A percentile compares a stretch with the other conserved stretches of the same genome.
phyloP scores from a whole-genome alignment of 2,888 invertebrate genomes.

The Apotomis capreana region DNA sequence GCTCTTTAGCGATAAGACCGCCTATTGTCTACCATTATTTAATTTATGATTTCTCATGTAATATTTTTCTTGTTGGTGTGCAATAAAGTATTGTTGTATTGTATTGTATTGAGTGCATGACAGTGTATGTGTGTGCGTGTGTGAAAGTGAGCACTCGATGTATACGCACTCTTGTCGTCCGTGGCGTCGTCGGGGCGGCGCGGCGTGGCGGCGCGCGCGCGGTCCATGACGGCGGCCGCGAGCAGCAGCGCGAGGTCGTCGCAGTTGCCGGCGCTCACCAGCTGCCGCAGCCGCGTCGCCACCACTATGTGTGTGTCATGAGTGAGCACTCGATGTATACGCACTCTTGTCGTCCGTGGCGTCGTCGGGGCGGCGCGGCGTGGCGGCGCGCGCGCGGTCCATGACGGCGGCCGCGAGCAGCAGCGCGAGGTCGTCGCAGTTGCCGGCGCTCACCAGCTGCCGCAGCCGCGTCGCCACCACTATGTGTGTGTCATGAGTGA shows the following conservation, averaged over 20 bases:
- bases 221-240: conserved; percentile 81
- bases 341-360: not conserved
- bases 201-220: conserved; percentile 60
- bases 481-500: conserved; percentile 53
- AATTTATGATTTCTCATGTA: too few species aligned
- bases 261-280: conserved; percentile 75
- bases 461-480: conserved; percentile 84
- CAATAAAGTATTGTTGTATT: too few species aligned
- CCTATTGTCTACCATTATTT: too few species aligned
- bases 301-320: too few species aligned
- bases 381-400: conserved; percentile 69
- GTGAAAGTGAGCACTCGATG: too few species aligned
- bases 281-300: conserved; percentile 73
- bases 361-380: not conserved
- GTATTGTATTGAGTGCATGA: too few species aligned
- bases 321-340: too few species aligned
- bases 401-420: conserved; percentile 82
- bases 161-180: not conserved
- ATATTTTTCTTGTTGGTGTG: too few species aligned
- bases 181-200: not conserved
- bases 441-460: conserved; percentile 84
- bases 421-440: conserved; percentile 85
- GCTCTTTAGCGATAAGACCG: too few species aligned
- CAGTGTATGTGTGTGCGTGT: too few species aligned
- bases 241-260: conserved; percentile 58